A percentile compares a stretch with the other conserved stretches of the same genome.
Conservation (phyloP, 64 coral and sea anemone species). For the Exaiptasia diaphana region DNA sequence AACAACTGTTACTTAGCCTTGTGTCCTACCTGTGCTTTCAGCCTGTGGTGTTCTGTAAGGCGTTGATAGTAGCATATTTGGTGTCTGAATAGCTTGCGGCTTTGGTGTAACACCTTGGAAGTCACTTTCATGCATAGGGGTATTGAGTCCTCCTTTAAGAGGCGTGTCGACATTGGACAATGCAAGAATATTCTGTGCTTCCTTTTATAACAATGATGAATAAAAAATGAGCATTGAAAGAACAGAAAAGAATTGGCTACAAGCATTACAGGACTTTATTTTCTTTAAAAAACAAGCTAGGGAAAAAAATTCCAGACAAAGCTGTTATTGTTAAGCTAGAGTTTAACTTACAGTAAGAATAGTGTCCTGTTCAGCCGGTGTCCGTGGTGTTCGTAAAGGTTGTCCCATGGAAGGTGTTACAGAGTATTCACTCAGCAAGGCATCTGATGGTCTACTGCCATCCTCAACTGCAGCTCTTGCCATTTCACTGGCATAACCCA, state of each 20-base stretch:
- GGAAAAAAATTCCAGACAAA: no score
- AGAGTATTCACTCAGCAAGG: slow-evolving; percentile 88
- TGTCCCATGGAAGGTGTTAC: slow-evolving; percentile 73
- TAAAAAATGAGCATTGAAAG: background rate
- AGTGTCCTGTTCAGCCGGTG: slow-evolving; percentile 91
- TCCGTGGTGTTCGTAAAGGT: slow-evolving; percentile 79
- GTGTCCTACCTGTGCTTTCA: slow-evolving; percentile 56
- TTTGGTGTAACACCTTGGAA: slow-evolving; percentile 96
- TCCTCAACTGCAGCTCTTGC: slow-evolving; percentile 90
- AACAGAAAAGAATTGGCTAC: no score
- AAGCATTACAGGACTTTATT: no score
- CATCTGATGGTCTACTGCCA: slow-evolving; percentile 66
- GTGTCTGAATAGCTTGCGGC: slow-evolving; percentile 81
- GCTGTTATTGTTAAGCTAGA: no score
- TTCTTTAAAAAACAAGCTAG: no score
- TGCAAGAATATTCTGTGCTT: slow-evolving; percentile 96
- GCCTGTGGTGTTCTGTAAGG: slow-evolving; percentile 91
- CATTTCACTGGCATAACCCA: slow-evolving; percentile 92
- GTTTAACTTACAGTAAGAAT: slow-evolving; percentile 82
- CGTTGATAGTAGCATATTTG: slow-evolving; percentile 85
- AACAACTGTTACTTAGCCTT: background rate
- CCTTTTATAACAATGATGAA: slow-evolving; percentile 38
- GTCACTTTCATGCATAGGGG: slow-evolving; percentile 81
- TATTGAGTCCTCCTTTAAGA: slow-evolving; percentile 91
- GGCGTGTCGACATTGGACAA: slow-evolving; percentile 96